Evolutionary conservation across 2,797 vertebrate species (phyloP), one percentile per base, ranked within the genome.

Genomic region (Typhlichthys subterraneus): DNA sequence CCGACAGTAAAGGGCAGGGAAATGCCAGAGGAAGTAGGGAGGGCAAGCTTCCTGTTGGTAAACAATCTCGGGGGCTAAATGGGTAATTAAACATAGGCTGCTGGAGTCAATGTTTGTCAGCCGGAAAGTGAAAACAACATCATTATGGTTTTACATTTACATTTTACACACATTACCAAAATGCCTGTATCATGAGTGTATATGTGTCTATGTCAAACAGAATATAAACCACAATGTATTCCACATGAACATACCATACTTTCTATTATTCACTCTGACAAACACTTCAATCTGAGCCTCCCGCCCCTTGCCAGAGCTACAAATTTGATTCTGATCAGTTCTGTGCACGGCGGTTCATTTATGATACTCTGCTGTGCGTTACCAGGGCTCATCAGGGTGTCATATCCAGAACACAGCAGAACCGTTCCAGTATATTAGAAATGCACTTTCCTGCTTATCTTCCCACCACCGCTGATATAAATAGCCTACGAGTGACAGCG

Each of bases 31-130:
- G 82, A 88, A 79, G 82, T 75, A 61, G 69, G 74, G 80, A 79
- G 84, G 76, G 78, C 71, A 80, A 78, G 67, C 69, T 87, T 91
- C 88, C 88, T 91, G 89, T 88, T 85, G 83, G 86, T 88, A 90
- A 91, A 88, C 87, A 88, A 82, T 85, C 82, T 78, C 73, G 56
- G 76, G 82, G 82, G 82, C 87, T 88, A 91, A 84, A 64, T 63
- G 68, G 70, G 65, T 84, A 85, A 91, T 87, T 88, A 83, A 75
- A 72, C 55, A 65, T 75, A 56, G 45, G 67, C 50, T n/a, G 12
- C 29, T 70, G 4, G 54, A 48, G 48, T 38, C 17, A 33, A 45
- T 56, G 58, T 2, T 8, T 69, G 61, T 19, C 52, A 67, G 54
- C 47, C 9, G 42, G 23, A 46, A 17, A 45, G 48, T n/a, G 2